Percentiles rank a stretch among this genome's conserved stretches.
Conservation (phyloP, 2,888 invertebrate species). For the Tachystola acroxantha region DNA sequence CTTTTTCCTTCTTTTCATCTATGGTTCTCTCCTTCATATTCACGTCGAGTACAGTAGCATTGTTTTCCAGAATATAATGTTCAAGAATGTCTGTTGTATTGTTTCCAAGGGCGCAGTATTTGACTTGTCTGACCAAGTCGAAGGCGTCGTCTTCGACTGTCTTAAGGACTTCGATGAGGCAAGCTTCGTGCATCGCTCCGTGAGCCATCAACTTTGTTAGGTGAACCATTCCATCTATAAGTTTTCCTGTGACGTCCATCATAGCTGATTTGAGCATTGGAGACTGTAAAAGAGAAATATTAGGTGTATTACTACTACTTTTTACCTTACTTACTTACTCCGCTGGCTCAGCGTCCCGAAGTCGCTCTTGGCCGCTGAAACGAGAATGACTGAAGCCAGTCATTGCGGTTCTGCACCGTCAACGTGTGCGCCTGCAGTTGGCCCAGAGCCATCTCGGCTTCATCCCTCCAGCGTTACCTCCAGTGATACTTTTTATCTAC, state of each 20-base stretch:
- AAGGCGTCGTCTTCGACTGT: constrained; percentile 60
- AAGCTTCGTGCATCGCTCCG: constrained; percentile 72
- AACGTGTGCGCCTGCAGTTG: too few relatives aligned
- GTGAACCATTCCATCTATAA: constrained; percentile 56
- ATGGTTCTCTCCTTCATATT: constrained; percentile 12
- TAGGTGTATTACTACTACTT: too few relatives aligned
- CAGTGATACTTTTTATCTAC: too few relatives aligned
- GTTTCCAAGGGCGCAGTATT: constrained; percentile 39
- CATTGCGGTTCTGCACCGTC: too few relatives aligned
- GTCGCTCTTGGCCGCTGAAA: too few relatives aligned
- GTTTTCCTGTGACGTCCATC: constrained; percentile 60
- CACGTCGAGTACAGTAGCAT: constrained; percentile 55
- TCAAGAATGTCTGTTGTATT: constrained; percentile 24
- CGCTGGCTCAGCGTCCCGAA: too few relatives aligned
- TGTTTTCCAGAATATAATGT: constrained; percentile 41
- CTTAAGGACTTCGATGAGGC: constrained; percentile 64
- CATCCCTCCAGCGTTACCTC: too few relatives aligned
- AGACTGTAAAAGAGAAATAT: constrained; percentile 40
- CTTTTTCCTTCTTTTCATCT: constrained; percentile 14
- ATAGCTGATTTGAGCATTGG: constrained; percentile 58
- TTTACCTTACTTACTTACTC: too few relatives aligned
- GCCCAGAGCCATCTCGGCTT: too few relatives aligned
- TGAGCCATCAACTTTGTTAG: constrained; percentile 66
- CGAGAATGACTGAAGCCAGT: too few relatives aligned
- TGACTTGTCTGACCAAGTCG: constrained; percentile 35